Conservation (phyloP, 92 coral and sea anemone species). For the Porites divaricata region DNA sequence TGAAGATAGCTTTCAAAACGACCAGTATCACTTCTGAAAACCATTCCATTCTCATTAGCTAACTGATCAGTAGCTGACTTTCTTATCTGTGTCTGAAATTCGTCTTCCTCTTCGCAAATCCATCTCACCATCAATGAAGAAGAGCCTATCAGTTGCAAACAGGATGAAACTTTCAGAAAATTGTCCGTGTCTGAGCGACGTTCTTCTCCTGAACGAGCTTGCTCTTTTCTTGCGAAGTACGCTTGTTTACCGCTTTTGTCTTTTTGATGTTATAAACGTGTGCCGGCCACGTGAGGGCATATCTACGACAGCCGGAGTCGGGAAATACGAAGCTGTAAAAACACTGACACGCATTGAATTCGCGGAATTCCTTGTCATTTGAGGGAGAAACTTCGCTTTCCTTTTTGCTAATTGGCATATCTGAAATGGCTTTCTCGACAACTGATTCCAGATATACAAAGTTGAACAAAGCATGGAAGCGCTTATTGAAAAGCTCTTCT, state of each 20-base stretch:
- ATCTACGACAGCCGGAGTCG: slow-evolving; percentile 32
- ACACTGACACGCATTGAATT: slow-evolving; percentile 47
- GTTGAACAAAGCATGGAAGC: slow-evolving; percentile 62
- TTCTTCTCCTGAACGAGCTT: slow-evolving; percentile 44
- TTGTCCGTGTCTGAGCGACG: slow-evolving; percentile 64
- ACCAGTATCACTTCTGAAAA: slow-evolving; percentile 6
- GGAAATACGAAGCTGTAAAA: slow-evolving; percentile 58
- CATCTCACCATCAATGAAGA: slow-evolving; percentile 27
- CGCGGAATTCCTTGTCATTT: neutral
- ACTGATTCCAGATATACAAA: slow-evolving; percentile 65
- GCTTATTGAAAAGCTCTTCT: slow-evolving; percentile 29
- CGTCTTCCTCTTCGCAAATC: slow-evolving; percentile 68
- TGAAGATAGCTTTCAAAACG: slow-evolving; percentile 67
- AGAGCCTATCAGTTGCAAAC: slow-evolving; percentile 63
- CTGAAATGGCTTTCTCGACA: slow-evolving; percentile 30
- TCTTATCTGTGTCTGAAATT: slow-evolving; percentile 31
- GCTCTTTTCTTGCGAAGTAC: slow-evolving; percentile 57
- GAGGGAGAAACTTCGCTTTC: neutral
- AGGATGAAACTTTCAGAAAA: slow-evolving; percentile 70
- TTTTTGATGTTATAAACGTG: slow-evolving; percentile 22
- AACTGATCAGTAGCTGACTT: slow-evolving; percentile 9
- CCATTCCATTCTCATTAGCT: slow-evolving; percentile 68
- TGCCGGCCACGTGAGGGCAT: slow-evolving; percentile 3
- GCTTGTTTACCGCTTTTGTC: slow-evolving; percentile 48
- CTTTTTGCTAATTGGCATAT: neutral